Evolutionary conservation across 2,113 vertebrate genomes (phyloP), one percentile per base, ranked within the genome.

Genomic region (Myotis yumanensis): DNA sequence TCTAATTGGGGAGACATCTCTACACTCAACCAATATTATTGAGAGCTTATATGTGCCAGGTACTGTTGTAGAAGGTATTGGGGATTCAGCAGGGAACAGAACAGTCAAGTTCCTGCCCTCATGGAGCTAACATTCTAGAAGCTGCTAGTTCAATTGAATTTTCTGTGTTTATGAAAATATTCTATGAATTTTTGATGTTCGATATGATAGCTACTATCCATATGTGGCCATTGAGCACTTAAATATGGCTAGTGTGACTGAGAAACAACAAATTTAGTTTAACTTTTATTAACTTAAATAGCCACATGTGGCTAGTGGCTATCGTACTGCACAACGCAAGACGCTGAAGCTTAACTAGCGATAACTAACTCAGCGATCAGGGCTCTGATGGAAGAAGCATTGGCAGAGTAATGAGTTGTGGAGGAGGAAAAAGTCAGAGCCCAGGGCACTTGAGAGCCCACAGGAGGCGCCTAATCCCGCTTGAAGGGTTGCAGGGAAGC

Each of bases 121-220:
- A 84, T 18, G 46, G n/a, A 48, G 62, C 20, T 89, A 59, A 59
- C 76, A 57, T 94, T 80, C 69, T 85, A 54, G 71, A 81, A 15
- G 46, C 35, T 76, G 30, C 62, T 62, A 35, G 52, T 51, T 40
- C 71, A 89, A 37, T 10, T 28, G 32, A 87, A 82, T 40, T 69
- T 77, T 72, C 48, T 75, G 59, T 93, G 40, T 82, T 93, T 73
- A 89, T 90, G 81, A 66, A 95, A 71, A 88, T 85, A 64, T n/a
- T n/a, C 66, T 80, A 7, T 59, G n/a, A 35, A 35, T 57, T 43
- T 46, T 64, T 77, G 20, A 66, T 91, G 64, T 90, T 18, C 32
- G 28, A 2, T 40, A 51, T 14, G 25, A 46, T 59, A 48, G 66
- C 59, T 84, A 76, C 46, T 79, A 59, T 73, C 11, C 22, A 72